Conservation (phyloP, 1,140 invertebrate species). For the Homarus americanus region DNA sequence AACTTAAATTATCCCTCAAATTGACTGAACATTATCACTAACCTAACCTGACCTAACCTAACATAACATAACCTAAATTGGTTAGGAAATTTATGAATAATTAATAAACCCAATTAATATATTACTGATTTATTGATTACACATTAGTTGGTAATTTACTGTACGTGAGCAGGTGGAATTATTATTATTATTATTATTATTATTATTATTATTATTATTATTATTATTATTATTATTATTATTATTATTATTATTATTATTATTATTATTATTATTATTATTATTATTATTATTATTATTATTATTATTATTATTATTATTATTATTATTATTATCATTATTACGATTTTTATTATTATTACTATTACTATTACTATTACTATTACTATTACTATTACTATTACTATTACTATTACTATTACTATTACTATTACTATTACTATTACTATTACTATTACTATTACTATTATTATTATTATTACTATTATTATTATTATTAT, state of each 20-base stretch:
- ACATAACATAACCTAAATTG: too few species aligned
- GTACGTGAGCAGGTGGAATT: too few species aligned
- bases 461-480: neutral
- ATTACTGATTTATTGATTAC: too few species aligned
- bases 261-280: neutral
- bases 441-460: conserved; percentile 27
- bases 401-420: neutral
- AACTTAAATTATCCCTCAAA: too few species aligned
- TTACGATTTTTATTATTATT: neutral
- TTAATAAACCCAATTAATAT: too few species aligned
- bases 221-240: too few species aligned
- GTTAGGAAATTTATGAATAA: too few species aligned
- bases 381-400: neutral
- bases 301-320: neutral
- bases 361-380: neutral
- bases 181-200: too few species aligned
- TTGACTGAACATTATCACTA: too few species aligned
- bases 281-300: neutral
- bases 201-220: too few species aligned
- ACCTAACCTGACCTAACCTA: too few species aligned
- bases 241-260: neutral
- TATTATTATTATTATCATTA: neutral
- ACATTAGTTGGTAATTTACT: too few species aligned
- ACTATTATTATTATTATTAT: neutral
- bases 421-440: neutral